Percentiles rank a stretch among this genome's conserved stretches.
phyloP scores from a whole-genome alignment of 2,888 invertebrate species.

The Erebia epiphron region DNA sequence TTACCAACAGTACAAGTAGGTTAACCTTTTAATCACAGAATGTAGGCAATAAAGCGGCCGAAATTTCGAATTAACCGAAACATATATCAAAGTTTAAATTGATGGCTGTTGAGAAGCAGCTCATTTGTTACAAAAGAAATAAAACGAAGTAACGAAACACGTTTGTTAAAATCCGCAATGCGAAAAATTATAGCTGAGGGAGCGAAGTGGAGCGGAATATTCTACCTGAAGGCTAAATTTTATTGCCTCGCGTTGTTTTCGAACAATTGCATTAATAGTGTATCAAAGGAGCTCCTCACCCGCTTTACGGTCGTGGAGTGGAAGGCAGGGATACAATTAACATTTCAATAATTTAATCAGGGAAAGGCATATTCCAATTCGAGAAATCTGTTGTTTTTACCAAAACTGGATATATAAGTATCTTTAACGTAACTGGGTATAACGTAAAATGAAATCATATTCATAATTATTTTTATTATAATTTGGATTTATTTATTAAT shows the following conservation, averaged over 20 bases:
- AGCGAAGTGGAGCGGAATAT: constrained; percentile 70
- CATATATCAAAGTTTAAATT: constrained; percentile 32
- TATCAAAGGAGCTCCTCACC: constrained; percentile 71
- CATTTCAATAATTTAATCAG: constrained; percentile 74
- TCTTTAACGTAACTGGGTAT: background rate
- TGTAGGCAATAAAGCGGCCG: constrained; percentile 3
- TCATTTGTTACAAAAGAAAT: constrained; percentile 44
- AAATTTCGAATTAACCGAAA: constrained; percentile 14
- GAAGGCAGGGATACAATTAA: constrained; percentile 70
- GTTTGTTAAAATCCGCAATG: constrained; percentile 72
- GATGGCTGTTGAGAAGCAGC: constrained; percentile 33
- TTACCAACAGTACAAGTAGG: background rate
- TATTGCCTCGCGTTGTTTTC: constrained; percentile 75
- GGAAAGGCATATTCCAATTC: constrained; percentile 59
- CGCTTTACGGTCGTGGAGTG: constrained; percentile 71
- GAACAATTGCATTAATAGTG: constrained; percentile 82
- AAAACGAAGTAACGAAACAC: constrained; percentile 46
- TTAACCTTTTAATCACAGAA: constrained; percentile 18
- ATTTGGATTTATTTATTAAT: too few species aligned
- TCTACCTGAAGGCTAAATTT: constrained; percentile 78
- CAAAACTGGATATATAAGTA: background rate
- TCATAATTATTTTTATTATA: too few species aligned
- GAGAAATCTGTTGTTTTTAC: constrained; percentile 40
- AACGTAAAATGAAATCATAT: background rate
- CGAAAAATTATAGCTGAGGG: constrained; percentile 77